Percentiles rank a stretch among this genome's conserved stretches.
phyloP scores from a whole-genome alignment of 1,140 invertebrate species.

The fruit fly (Drosophila melanogaster) region Release_6_plus_ISO1_MT NT_033777.3:29980501-29981000 shows the following conservation, averaged over 20 bases:
- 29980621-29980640: slow-evolving; percentile 1
- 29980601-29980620: not conserved
- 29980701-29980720: slow-evolving; percentile 74
- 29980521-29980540: slow-evolving; percentile 56
- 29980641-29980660: slow-evolving; percentile 28
- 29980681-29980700: slow-evolving; percentile 18
- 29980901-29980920: too few relatives aligned
- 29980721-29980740: slow-evolving; percentile 79
- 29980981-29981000: not conserved
- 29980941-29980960: not conserved
- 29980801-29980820: slow-evolving; percentile 43
- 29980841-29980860: not conserved
- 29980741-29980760: slow-evolving; percentile 51
- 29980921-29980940: too few relatives aligned
- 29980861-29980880: not conserved
- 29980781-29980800: slow-evolving; percentile 29
- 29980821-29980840: not conserved
- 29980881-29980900: too few relatives aligned
- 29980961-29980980: not conserved
- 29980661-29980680: slow-evolving; percentile 25
- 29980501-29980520: slow-evolving; percentile 23
- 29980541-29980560: slow-evolving; percentile 55
- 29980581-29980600: slow-evolving; percentile 60
- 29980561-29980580: slow-evolving; percentile 64
- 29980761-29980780: not conserved